Evolutionary conservation across 2,888 invertebrate species (phyloP).

Genomic region (Tetragonisca angustula): DNA sequence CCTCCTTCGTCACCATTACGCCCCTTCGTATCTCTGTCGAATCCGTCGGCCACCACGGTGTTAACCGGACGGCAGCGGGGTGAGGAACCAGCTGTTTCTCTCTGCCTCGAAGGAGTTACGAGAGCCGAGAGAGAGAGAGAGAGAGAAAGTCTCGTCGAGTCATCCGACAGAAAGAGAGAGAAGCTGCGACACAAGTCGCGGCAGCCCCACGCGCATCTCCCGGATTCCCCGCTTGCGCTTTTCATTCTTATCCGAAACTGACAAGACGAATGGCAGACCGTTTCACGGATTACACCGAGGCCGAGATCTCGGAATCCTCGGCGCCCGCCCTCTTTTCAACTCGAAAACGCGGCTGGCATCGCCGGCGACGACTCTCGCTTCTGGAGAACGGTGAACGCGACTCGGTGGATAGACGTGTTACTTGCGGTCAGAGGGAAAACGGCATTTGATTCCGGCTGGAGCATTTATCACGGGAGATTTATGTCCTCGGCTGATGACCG

Average conservation of each 20-base stretch:
- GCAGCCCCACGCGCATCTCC: conserved; percentile 13
- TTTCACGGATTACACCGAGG: conserved; percentile 37
- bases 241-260: conserved; percentile 35
- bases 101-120: no score
- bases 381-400: conserved; percentile 5
- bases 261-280: conserved; percentile 58
- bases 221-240: conserved; percentile 51
- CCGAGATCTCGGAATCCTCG: conserved; percentile 41
- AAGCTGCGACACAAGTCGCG: neutral
- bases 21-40: neutral
- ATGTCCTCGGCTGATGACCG: conserved; percentile 33
- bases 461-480: conserved; percentile 59
- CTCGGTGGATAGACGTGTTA: conserved; percentile 40
- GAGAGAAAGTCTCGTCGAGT: no score
- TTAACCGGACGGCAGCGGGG: no score
- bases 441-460: conserved; percentile 48
- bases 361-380: no score
- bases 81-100: no score
- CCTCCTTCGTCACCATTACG: neutral
- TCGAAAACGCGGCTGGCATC: no score
- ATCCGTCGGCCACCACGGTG: no score
- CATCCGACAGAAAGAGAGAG: no score
- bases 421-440: conserved; percentile 31
- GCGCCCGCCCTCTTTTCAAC: neutral
- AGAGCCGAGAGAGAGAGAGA: no score